These are phyloP conservation scores for Hypsibius dujardini DNA, from an alignment of 1,140 invertebrate genomes.

Conservation along the genomic window DNA sequence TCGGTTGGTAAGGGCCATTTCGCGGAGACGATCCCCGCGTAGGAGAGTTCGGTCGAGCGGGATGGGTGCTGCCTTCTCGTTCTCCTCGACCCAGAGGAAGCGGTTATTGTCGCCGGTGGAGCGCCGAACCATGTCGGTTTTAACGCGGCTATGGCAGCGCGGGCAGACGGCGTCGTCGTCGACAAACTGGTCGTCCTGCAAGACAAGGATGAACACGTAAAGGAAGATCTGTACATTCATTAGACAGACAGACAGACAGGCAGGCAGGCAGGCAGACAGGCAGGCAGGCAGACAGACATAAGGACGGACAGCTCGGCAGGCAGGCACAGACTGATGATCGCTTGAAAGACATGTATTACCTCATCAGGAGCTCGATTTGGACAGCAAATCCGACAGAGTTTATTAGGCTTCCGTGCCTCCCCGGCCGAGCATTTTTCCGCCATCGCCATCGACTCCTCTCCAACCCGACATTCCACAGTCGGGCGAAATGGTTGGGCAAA, in stretches of 20 bases:
- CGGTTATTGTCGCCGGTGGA: neutral
- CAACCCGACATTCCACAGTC: neutral
- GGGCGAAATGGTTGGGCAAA: neutral
- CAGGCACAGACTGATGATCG: neutral
- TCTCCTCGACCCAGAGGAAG: neutral
- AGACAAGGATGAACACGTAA: too few species aligned
- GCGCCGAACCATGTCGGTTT: neutral
- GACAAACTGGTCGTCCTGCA: too few species aligned
- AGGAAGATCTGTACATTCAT: too few species aligned
- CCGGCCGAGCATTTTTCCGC: neutral
- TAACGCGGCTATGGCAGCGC: neutral
- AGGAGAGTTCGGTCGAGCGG: neutral
- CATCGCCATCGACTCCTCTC: neutral
- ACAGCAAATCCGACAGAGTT: neutral
- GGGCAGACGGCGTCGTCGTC: too few species aligned
- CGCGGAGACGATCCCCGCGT: neutral
- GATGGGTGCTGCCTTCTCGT: neutral
- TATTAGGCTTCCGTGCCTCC: neutral
- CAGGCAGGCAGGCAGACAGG: too few species aligned
- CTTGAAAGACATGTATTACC: neutral
- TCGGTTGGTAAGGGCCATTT: slow-evolving; percentile 3
- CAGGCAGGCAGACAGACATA: too few species aligned
- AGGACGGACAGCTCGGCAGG: neutral
- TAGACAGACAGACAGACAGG: too few species aligned
- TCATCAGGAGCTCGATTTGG: neutral